A percentile compares a stretch with the other conserved stretches of the same genome.
Conservation (phyloP, 2,888 invertebrate genomes). For the Salpingus planirostris region DNA sequence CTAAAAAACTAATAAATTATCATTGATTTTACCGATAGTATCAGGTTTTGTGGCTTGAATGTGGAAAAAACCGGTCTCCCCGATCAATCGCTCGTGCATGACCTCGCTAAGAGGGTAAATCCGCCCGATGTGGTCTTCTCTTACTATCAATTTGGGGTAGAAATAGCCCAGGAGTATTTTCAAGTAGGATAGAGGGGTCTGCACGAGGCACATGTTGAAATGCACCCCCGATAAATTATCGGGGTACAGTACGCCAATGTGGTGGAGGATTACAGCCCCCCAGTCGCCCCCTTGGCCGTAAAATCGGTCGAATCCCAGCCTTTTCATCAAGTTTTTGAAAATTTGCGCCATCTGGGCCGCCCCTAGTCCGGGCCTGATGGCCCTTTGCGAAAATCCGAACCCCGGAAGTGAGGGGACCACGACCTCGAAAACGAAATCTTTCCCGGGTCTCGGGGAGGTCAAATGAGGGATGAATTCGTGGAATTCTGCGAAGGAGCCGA, state of each 20-base stretch:
- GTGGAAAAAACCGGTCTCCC: constrained; percentile 61
- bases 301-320: constrained; percentile 57
- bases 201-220: constrained; percentile 51
- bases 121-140: constrained; percentile 41
- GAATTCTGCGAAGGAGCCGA: constrained; percentile 78
- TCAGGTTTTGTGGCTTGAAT: constrained; percentile 86
- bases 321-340: constrained; percentile 59
- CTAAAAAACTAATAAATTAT: not conserved
- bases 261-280: constrained; percentile 57
- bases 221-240: constrained; percentile 49
- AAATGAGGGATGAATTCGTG: constrained; percentile 63
- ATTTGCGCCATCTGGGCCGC: constrained; percentile 49
- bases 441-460: constrained; percentile 42
- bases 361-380: constrained; percentile 56
- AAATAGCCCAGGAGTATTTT: constrained; percentile 41
- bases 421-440: constrained; percentile 58
- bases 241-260: constrained; percentile 56
- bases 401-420: constrained; percentile 51
- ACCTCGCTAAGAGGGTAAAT: constrained; percentile 47
- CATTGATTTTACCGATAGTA: constrained; percentile 67
- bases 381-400: constrained; percentile 46
- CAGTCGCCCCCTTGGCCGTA: constrained; percentile 76
- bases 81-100: constrained; percentile 35
- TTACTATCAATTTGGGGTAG: constrained; percentile 46
- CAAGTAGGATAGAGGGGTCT: constrained; percentile 33